Conservation (phyloP, 2,113 vertebrate species). For the Oceanodroma tethys region DNA sequence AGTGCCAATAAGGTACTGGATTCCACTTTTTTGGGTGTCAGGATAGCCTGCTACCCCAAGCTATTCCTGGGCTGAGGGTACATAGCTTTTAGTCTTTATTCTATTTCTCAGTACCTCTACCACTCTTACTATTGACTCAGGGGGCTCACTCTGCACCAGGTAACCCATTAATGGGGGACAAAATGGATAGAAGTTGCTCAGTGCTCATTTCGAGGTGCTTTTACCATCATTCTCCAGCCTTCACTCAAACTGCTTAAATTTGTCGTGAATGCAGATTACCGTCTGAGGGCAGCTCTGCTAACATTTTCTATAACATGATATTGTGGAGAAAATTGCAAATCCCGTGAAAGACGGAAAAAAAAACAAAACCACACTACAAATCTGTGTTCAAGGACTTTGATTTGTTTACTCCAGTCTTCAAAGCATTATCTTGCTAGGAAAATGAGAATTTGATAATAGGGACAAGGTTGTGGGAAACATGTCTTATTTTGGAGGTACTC, state of each 20-base stretch:
- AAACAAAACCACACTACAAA: background rate
- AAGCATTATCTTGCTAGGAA: conserved; percentile 8
- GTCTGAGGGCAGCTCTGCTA: conserved; percentile 46
- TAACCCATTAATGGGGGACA: conserved; percentile 19
- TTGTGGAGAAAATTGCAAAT: conserved; percentile 24
- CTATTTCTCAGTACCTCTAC: background rate
- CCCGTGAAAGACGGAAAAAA: background rate
- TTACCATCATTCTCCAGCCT: background rate
- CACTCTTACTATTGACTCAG: background rate
- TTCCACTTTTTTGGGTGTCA: background rate
- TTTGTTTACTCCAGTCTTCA: conserved; percentile 24
- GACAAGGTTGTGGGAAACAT: background rate
- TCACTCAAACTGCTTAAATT: conserved; percentile 16
- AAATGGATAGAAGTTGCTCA: conserved; percentile 7
- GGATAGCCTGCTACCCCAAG: background rate
- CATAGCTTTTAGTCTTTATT: background rate
- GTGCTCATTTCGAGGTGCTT: background rate
- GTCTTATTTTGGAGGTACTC: conserved; percentile 22
- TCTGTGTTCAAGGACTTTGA: background rate
- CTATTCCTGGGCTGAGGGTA: background rate
- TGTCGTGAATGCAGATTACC: conserved; percentile 40
- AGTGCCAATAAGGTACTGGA: background rate
- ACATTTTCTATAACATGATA: conserved; percentile 37
- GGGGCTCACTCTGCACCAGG: background rate
- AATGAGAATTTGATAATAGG: conserved; percentile 22